Base-by-base conservation (phyloP, 1,140 invertebrate genomes). In the Lordiphosa stackelbergi region DNA sequence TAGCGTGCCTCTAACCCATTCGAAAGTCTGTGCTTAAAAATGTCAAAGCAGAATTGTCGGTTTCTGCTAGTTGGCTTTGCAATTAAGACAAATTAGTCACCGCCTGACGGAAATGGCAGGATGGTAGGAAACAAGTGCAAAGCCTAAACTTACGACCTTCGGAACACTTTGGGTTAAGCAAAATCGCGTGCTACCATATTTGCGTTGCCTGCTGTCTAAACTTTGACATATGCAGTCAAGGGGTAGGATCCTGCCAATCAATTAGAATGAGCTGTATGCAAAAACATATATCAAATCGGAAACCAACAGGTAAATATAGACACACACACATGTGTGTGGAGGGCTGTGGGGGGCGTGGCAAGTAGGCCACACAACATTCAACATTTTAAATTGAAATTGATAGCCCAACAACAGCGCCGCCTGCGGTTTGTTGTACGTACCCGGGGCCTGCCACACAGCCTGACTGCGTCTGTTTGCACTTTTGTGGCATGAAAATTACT, bases 331-430 rank as follows among this genome's bases (percentile, higher is more conserved):
- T 40, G 36, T 24, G 22, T 9, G 22, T 38, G 52, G 0, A 22
- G 41, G 10, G 4, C 16, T 16, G 2, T 2, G 13, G 19, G 24
- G 38, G 58, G 60, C 63, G 63, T 60, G 43, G 52, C 63, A 59
- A 48, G 51, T 70, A 57, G 61, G 75, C 77, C 60, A 77, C 72
- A 70, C 34, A 63, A 70, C 73, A 70, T 81, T 68, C 64, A 68
- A 59, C 64, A 37, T 53, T 46, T 79, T 74, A 81, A 81, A 81
- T 81, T 81, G 75, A 81, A 83, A 81, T 81, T 81, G 75, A 81
- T 81, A 71, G 77, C 54, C 60, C 12, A 61, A 22, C 46, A 37
- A 46, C 13, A 8, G 60, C 69, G 57, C 13, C 65, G 57, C 40
- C 56, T 78, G 73, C 60, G 73, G 74, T 78, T 59, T 38, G 47